Conservation (phyloP, 2,888 invertebrate species). For the Scaptomyza polygonia region DNA sequence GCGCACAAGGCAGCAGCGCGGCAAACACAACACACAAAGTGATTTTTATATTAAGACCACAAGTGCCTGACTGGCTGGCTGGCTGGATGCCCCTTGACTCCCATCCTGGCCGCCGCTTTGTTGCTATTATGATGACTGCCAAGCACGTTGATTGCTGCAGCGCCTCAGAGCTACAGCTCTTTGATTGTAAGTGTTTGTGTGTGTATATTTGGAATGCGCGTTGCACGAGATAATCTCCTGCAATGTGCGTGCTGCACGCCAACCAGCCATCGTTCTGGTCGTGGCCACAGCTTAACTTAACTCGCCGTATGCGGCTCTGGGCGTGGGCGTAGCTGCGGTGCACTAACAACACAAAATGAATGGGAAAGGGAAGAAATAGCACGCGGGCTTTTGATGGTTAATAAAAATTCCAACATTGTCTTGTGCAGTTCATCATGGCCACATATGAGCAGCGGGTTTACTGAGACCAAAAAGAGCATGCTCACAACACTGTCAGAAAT, state of each 20-base stretch:
- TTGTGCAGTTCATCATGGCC: constrained; percentile 75
- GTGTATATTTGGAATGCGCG: constrained; percentile 61
- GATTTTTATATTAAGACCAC: constrained; percentile 80
- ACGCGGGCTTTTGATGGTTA: constrained; percentile 79
- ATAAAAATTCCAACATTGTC: constrained; percentile 83
- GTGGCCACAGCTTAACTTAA: constrained; percentile 46
- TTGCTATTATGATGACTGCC: constrained; percentile 76
- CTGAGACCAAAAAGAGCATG: constrained; percentile 17
- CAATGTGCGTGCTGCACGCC: constrained; percentile 76
- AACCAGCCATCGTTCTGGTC: constrained; percentile 45
- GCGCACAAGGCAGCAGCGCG: constrained; percentile 54
- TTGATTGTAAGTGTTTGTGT: constrained; percentile 19
- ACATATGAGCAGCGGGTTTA: constrained; percentile 45
- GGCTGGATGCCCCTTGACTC: constrained; percentile 20
- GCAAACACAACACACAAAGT: constrained; percentile 78
- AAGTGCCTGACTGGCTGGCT: constrained; percentile 53
- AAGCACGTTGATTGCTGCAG: constrained; percentile 72
- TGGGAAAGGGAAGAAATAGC: constrained; percentile 9
- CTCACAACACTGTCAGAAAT: constrained; percentile 48
- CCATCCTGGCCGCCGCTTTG: constrained; percentile 58
- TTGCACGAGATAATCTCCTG: constrained; percentile 76
- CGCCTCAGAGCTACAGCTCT: constrained; percentile 45
- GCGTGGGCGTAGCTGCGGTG: constrained; percentile 15
- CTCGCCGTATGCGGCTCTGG: constrained; percentile 25
- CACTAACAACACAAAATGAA: constrained; percentile 11